Base-by-base conservation (phyloP, 37 sponge, comb jelly and placozoan genomes). In the Tethya wilhelma region DNA sequence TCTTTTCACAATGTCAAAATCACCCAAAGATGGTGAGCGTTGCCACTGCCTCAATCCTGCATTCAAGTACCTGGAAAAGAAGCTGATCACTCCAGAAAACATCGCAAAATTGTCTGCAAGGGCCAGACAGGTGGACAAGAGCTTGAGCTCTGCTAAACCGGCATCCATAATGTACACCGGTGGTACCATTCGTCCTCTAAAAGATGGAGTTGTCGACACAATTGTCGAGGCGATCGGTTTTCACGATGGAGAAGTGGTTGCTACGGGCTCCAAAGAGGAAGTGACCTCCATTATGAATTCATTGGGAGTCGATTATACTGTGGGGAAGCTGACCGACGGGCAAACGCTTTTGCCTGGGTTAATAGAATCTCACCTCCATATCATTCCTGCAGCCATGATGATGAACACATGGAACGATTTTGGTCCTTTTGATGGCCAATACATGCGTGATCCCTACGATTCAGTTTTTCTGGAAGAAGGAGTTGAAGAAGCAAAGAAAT, bases 131-230 rank as follows among this genome's bases (percentile, higher is more conserved):
- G 73, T 85, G 59, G 92, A 97, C 83, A 78, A 83, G 60, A 81
- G 87, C 73, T 81, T 97, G 29, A 89, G 94, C 43, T 58, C 79
- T 31, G 97, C 91, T 34, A 97, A 97, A n/a, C 56, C 74, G 8
- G 74, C 14, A 11, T 26, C 74, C 11, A 30, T 73, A 17, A 73
- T 73, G 74, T 73, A 73, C 38, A 73, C 74, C 26, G 74, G 74
- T 45, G 74, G 74, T 23, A 46, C 25, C 5, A 73, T 73, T 26
- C 74, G 74, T 49, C 56, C 74, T 12, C 22, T 73, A 17, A 25
- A 26, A 26, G 56, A 7, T 26, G 74, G 74, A 45, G 14, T 7
- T 45, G 56, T 45, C 5, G 56, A 43, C 14, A 26, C 17, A 28
- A n/a, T n/a, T n/a, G 74, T 73, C 26, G 56, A 73, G 9, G 74